These are phyloP conservation scores for Hybognathus amarus DNA, from an alignment of 2,797 vertebrate species.

Conservation along the genomic window DNA sequence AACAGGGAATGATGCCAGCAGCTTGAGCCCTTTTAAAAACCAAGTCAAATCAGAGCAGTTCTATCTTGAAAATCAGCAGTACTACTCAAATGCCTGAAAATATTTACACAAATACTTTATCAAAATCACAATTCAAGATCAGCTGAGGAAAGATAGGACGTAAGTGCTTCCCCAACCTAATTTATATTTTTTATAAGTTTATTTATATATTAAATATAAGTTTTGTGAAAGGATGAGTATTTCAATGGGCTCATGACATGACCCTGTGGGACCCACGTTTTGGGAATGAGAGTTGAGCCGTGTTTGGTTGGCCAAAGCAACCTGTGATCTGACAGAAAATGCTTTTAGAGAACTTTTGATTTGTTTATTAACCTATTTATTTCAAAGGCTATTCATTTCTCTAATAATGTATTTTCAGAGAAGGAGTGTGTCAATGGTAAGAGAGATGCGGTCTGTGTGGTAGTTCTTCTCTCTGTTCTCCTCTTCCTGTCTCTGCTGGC, in stretches of 20 bases:
- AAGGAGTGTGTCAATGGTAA: not conserved
- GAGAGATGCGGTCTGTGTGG: not conserved
- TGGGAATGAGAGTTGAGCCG: not conserved
- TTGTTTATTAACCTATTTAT: not conserved
- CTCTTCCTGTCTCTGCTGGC: slow-evolving; percentile 35
- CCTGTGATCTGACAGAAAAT: not conserved
- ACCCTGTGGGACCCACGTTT: not conserved
- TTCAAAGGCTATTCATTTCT: not conserved
- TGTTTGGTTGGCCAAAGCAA: not conserved
- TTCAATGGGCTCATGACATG: not conserved
- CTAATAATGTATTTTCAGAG: slow-evolving; percentile 1
- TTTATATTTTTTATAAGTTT: not conserved
- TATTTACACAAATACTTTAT: not conserved
- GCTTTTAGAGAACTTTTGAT: not conserved
- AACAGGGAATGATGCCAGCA: not conserved
- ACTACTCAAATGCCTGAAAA: not conserved
- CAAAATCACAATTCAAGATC: not conserved
- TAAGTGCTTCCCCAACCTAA: not conserved
- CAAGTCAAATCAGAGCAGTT: not conserved
- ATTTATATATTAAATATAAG: too few relatives aligned
- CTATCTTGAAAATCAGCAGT: not conserved
- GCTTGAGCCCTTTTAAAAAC: too few relatives aligned
- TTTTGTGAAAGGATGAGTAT: too few relatives aligned
- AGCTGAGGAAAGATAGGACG: not conserved
- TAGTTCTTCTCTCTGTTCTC: slow-evolving; percentile 3